phyloP scores from a whole-genome alignment of 64 coral and sea anemone genomes.

The Porites australiensis region DNA sequence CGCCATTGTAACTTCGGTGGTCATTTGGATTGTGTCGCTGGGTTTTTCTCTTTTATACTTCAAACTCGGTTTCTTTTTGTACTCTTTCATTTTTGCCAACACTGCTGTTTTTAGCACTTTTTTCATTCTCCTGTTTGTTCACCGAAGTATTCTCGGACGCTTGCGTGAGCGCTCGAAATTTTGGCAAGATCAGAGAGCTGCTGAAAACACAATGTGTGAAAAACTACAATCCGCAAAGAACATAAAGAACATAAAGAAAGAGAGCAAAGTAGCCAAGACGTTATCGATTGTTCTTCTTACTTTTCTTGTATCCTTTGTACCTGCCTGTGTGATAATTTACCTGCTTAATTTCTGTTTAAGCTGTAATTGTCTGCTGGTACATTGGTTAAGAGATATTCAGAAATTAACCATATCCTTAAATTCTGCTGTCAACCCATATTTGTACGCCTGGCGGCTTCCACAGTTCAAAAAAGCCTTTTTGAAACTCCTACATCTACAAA shows the following conservation, averaged over 20 bases:
- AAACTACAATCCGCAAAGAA: constrained; percentile 34
- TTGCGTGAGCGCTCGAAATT: constrained; percentile 41
- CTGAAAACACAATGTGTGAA: neutral
- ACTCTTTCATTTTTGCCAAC: constrained; percentile 75
- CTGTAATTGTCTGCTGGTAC: constrained; percentile 66
- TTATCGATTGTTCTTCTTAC: constrained; percentile 69
- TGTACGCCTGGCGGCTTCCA: constrained; percentile 81
- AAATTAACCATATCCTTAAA: constrained; percentile 61
- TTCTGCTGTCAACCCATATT: constrained; percentile 75
- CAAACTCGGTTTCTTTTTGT: constrained; percentile 60
- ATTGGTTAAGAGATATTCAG: constrained; percentile 82
- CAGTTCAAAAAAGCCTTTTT: constrained; percentile 80
- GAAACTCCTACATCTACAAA: neutral
- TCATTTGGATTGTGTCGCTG: constrained; percentile 58
- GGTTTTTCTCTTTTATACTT: constrained; percentile 71
- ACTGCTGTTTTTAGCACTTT: constrained; percentile 75
- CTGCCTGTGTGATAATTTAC: constrained; percentile 80
- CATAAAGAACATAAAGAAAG: constrained; percentile 14
- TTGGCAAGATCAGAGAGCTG: neutral
- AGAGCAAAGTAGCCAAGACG: constrained; percentile 56
- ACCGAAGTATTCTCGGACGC: constrained; percentile 60
- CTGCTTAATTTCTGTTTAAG: constrained; percentile 73
- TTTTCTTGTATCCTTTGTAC: constrained; percentile 62
- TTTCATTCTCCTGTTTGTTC: constrained; percentile 69
- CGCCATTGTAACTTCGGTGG: constrained; percentile 46